A percentile compares a stretch with the other conserved stretches of the same genome.
Evolutionary conservation across 1,140 invertebrate genomes (phyloP).

Genomic region (Hypothenemus hampei): DNA sequence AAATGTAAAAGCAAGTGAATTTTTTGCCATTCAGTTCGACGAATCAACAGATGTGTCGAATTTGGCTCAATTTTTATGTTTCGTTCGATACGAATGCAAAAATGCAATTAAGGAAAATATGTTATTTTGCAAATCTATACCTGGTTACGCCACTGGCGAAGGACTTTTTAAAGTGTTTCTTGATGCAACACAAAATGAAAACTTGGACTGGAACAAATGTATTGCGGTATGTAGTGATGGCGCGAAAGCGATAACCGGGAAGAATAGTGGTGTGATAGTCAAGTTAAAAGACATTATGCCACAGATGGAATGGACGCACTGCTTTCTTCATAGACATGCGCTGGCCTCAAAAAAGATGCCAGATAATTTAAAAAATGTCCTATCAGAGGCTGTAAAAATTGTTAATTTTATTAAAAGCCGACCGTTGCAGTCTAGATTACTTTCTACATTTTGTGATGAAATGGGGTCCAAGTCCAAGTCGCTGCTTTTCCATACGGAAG

Average conservation of each 20-base stretch:
- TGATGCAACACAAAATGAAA: slow-evolving; percentile 25
- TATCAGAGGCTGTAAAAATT: too few relatives aligned
- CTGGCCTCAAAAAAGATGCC: slow-evolving; percentile 29
- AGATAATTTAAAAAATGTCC: slow-evolving; percentile 13
- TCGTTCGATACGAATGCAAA: slow-evolving; percentile 34
- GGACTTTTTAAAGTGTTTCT: slow-evolving; percentile 33
- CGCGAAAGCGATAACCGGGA: slow-evolving; percentile 41
- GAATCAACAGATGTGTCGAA: slow-evolving; percentile 24
- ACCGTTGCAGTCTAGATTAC: slow-evolving; percentile 34
- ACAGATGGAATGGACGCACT: slow-evolving; percentile 36
- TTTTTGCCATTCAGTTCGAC: slow-evolving; percentile 7
- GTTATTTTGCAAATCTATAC: slow-evolving; percentile 35
- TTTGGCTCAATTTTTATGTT: slow-evolving; percentile 32
- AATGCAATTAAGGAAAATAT: slow-evolving; percentile 33
- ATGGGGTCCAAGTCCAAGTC: slow-evolving; percentile 26
- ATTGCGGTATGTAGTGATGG: slow-evolving; percentile 43
- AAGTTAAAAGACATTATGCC: slow-evolving; percentile 34
- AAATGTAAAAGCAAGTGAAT: background rate
- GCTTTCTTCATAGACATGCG: slow-evolving; percentile 39
- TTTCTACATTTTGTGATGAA: slow-evolving; percentile 37
- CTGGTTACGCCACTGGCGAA: slow-evolving; percentile 29
- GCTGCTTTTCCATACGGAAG: slow-evolving; percentile 26
- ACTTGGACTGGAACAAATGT: slow-evolving; percentile 33
- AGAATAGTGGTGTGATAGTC: slow-evolving; percentile 38
- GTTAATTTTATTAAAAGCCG: slow-evolving; percentile 38